Evolutionary conservation across 2,888 invertebrate species (phyloP).

Genomic region (Hirtodrosophila alboralis): DNA sequence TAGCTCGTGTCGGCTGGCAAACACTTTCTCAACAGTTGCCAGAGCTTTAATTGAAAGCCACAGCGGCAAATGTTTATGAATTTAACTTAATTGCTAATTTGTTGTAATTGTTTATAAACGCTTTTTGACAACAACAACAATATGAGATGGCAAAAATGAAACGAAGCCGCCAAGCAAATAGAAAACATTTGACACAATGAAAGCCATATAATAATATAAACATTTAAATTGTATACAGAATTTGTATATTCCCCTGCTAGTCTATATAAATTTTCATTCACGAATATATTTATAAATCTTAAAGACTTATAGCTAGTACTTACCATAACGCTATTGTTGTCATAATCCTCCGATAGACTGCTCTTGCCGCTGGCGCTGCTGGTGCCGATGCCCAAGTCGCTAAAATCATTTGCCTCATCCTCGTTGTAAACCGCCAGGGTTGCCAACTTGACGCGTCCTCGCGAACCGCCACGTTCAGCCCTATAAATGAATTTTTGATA

Average conservation of each 20-base stretch:
- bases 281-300: no score
- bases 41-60: constrained; percentile 38
- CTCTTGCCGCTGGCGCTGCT: constrained; percentile 87
- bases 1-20: constrained; percentile 61
- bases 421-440: constrained; percentile 90
- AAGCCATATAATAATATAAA: not conserved
- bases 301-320: constrained; percentile 80
- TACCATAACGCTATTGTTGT: constrained; percentile 87
- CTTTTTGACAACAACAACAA: constrained; percentile 34
- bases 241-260: no score
- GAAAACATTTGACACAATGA: constrained; percentile 15
- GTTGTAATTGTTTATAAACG: constrained; percentile 62
- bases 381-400: constrained; percentile 91
- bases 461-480: constrained; percentile 84
- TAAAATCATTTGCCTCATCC: constrained; percentile 92
- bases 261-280: no score
- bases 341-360: constrained; percentile 88
- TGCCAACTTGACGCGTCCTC: constrained; percentile 86
- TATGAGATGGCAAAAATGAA: constrained; percentile 24
- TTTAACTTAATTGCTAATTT: constrained; percentile 62
- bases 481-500: constrained; percentile 38
- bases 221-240: not conserved
- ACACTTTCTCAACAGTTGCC: constrained; percentile 56
- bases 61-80: constrained; percentile 38
- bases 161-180: constrained; percentile 19